phyloP scores from a whole-genome alignment of 2,113 vertebrate genomes.

The Peucedramus taeniatus region DNA sequence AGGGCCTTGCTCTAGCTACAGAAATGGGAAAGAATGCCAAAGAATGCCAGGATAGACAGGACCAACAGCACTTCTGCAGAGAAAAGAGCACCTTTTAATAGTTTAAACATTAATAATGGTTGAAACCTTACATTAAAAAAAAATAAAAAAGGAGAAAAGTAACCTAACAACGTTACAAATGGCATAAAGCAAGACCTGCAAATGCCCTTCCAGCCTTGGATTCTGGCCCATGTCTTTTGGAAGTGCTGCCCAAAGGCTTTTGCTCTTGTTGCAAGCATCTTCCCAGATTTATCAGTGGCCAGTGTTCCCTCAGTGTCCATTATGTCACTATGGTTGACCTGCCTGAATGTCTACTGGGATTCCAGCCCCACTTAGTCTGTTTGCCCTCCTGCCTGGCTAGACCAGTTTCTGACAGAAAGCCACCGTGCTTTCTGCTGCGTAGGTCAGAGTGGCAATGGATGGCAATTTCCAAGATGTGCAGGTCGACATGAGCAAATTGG shows the following conservation, averaged over 20 bases:
- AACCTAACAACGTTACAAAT: accelerated
- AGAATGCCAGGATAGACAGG: not conserved
- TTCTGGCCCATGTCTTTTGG: not conserved
- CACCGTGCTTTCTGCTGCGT: accelerated
- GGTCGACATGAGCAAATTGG: not conserved
- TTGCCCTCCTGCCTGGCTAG: not conserved
- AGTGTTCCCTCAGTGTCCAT: not conserved
- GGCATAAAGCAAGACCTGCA: not conserved
- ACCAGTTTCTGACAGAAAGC: not conserved
- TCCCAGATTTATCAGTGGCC: not conserved
- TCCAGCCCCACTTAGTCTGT: not conserved
- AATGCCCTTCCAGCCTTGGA: not conserved
- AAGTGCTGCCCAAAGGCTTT: not conserved
- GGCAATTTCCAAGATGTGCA: not conserved
- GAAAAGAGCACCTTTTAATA: not conserved
- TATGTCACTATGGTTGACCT: not conserved
- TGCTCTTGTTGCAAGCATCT: not conserved
- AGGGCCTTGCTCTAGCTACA: not conserved
- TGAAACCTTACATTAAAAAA: not conserved
- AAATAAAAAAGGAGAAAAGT: not conserved
- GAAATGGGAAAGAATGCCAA: not conserved
- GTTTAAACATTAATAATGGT: not conserved
- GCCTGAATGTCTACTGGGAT: accelerated
- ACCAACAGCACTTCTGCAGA: not conserved
- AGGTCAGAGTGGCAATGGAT: not conserved